Base-by-base conservation (phyloP, 2,797 vertebrate species). In the Eulemur mongoz region DNA sequence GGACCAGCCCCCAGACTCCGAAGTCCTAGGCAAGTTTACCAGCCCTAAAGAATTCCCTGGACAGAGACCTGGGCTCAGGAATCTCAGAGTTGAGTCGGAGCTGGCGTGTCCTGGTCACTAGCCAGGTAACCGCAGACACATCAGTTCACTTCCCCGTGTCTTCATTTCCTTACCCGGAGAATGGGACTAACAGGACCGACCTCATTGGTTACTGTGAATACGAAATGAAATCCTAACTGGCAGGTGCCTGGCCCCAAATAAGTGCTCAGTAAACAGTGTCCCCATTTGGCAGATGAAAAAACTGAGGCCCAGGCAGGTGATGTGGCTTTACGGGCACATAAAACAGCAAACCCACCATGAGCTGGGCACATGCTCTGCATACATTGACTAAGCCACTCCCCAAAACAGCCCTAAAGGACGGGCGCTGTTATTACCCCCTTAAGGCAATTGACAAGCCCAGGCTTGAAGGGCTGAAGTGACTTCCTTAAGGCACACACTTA, bases 321-420 rank as follows among this genome's bases (percentile, higher is more conserved):
- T 20, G 32, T 69, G 80, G 89, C 43, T 35, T 88, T 40, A 48
- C 35, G 45, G 38, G 23, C 2, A 14, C 4, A 5, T 11, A 22
- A 40, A 14, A 4, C 0, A 5, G 38, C 6, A 38, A 35, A 25
- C 45, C 20, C 45, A 18, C 52, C 38, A 1, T 0, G 8, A 7
- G 17, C 67, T 32, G 2, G 35, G 43, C 30, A 27, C 72, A 22
- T 0, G 10, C 82, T 52, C 27, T 35, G n/a, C 15, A 2, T 0
- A 30, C 4, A n/a, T 23, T n/a, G 57, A 40, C 82, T 8, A 23
- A 61, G 50, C 72, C 45, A 12, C 75, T 35, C 35, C 57, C 78
- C 14, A 0, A 38, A 63, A 17, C 35, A 32, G 2, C 30, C 22
- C 45, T 32, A 10, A 18, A 35, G 50, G 15, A 14, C 0, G 10